Evolutionary conservation across 2,113 vertebrate species (phyloP), one percentile per base, ranked within the genome.

Genomic region (Malurus cyaneus): DNA sequence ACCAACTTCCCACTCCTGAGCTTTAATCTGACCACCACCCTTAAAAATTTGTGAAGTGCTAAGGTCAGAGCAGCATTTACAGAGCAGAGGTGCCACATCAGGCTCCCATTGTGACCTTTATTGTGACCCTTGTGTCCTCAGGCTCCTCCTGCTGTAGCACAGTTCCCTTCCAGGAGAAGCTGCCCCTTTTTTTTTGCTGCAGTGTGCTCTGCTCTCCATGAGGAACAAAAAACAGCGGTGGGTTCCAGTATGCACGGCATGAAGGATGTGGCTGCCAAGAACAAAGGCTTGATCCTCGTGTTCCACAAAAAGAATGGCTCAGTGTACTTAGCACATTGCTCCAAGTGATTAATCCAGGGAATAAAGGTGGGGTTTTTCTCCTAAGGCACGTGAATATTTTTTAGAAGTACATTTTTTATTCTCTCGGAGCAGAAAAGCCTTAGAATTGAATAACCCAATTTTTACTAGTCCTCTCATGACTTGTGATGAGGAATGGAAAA

Each of bases 181-280:
- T 77, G 16, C 32, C 66, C 56, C 46, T 82, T 85, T 53, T 85
- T 53, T 74, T 59, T 81, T 76, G 61, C 78, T 65, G 41, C 34
- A 76, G 56, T 80, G 74, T 5, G 4, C 46, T 87, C 79, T 46
- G 84, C 31, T 85, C 46, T 85, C 59, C 0, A 0, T 49, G 62
- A 60, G n/a, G 66, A 85, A 61, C 2, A 15, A 82, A 89, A 88
- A 94, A 61, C 85, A 88, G 26, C 3, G 8, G 82, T 67, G 79
- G 66, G 59, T 93, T 94, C 84, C 82, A 94, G 92, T 64, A 93
- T 94, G 95, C 90, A 23, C 0, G 59, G 93, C 85, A 94, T 77
- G 88, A 96, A 56, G 61, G 81, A 86, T 4, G 18, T 62, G 67
- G 41, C 74, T 96, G 96, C 95, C 96, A 93, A 92, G 96, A 89